Evolutionary conservation across 2,797 vertebrate genomes (phyloP).

Genomic region (Esox masquinongy): DNA sequence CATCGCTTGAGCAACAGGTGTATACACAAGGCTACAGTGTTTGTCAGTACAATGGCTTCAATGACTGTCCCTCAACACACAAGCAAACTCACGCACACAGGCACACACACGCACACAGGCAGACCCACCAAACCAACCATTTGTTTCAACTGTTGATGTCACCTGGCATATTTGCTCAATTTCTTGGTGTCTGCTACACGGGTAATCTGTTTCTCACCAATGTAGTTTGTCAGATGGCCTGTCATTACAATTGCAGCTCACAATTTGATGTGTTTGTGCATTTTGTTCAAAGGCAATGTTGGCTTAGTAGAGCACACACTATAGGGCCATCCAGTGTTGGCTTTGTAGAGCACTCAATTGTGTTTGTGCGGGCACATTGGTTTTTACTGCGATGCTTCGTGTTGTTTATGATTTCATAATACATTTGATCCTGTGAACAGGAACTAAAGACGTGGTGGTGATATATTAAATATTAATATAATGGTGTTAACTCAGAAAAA

Average conservation of each 20-base stretch:
- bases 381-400: background rate
- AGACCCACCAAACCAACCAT: conserved; percentile 1
- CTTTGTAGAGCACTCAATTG: conserved; percentile 34
- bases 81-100: conserved; percentile 21
- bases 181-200: conserved; percentile 20
- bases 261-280: conserved; percentile 40
- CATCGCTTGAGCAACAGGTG: conserved; percentile 42
- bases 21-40: conserved; percentile 41
- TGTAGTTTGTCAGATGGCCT: conserved; percentile 29
- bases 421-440: background rate
- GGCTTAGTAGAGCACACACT: conserved; percentile 36
- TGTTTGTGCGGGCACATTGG: conserved; percentile 6
- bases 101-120: conserved; percentile 25
- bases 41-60: conserved; percentile 46
- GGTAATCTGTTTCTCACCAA: conserved; percentile 22
- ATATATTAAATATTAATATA: background rate
- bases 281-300: conserved; percentile 34
- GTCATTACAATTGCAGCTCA: conserved; percentile 43
- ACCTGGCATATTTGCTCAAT: conserved; percentile 37
- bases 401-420: background rate
- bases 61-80: conserved; percentile 45
- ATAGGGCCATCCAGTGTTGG: too few species aligned
- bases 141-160: conserved; percentile 23
- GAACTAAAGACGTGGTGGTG: background rate
- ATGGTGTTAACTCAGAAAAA: background rate